These are phyloP conservation scores for Clanis bilineata DNA, from an alignment of 2,888 invertebrate genomes.

Conservation along the genomic window DNA sequence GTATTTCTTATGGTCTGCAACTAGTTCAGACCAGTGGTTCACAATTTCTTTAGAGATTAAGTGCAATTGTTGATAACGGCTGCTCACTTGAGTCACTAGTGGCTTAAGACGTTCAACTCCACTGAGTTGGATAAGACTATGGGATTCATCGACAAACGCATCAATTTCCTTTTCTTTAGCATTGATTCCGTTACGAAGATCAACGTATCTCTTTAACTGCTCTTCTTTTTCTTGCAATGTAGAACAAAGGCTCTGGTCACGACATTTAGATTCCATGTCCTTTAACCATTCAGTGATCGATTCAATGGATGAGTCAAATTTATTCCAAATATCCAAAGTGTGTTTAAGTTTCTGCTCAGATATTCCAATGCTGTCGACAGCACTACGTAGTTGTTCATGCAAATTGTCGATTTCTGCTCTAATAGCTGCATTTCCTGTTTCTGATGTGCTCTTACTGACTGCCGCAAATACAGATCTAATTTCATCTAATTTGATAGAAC, in stretches of 20 bases:
- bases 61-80: constrained; percentile 91
- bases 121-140: constrained; percentile 91
- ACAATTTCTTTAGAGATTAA: constrained; percentile 92
- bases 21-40: constrained; percentile 91
- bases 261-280: constrained; percentile 90
- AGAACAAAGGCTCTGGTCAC: constrained; percentile 92
- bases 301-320: constrained; percentile 92
- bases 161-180: constrained; percentile 93
- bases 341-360: constrained; percentile 88
- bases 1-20: constrained; percentile 91
- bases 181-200: constrained; percentile 88
- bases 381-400: constrained; percentile 85
- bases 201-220: constrained; percentile 87
- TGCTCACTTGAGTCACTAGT: constrained; percentile 93
- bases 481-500: constrained; percentile 84
- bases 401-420: constrained; percentile 88
- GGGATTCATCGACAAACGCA: constrained; percentile 94
- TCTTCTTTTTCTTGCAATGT: constrained; percentile 90
- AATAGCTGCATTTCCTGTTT: constrained; percentile 88
- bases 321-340: constrained; percentile 91
- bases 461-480: constrained; percentile 85
- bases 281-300: constrained; percentile 93
- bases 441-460: constrained; percentile 90
- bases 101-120: constrained; percentile 93
- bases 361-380: constrained; percentile 85